These are phyloP conservation scores for Macropus fuliginosus DNA, from an alignment of 2,797 vertebrate species.

Conservation along the genomic window DNA sequence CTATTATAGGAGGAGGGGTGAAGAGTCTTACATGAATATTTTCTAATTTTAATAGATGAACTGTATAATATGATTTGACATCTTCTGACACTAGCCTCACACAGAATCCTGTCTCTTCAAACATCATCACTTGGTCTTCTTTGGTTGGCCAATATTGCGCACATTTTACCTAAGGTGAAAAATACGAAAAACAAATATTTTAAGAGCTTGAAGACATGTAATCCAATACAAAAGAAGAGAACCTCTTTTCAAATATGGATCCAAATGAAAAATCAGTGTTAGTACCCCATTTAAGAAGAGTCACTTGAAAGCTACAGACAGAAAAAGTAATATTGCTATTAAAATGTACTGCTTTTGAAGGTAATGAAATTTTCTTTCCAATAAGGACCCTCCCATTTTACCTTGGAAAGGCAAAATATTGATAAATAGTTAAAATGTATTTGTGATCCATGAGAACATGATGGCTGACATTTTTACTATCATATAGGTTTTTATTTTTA, in stretches of 20 bases:
- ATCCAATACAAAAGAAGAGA: constrained; percentile 51
- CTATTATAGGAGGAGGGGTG: background rate
- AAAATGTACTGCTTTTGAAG: background rate
- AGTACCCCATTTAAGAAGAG: background rate
- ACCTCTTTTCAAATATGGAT: background rate
- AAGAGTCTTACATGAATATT: constrained; percentile 88
- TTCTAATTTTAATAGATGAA: constrained; percentile 92
- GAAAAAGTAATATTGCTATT: background rate
- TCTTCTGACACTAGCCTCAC: constrained; percentile 95
- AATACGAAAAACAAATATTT: background rate
- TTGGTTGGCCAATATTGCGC: constrained; percentile 97
- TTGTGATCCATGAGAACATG: constrained; percentile 39
- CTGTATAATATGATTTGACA: constrained; percentile 93
- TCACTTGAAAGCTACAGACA: background rate
- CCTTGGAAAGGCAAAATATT: constrained; percentile 5
- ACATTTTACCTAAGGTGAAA: constrained; percentile 93
- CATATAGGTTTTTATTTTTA: background rate
- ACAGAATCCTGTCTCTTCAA: constrained; percentile 94
- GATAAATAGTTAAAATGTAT: constrained; percentile 46
- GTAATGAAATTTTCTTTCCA: background rate
- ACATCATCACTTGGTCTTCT: constrained; percentile 91
- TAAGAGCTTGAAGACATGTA: constrained; percentile 54
- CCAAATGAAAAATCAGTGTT: background rate
- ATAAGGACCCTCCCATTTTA: background rate
- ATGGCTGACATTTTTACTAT: constrained; percentile 34